A percentile compares a stretch with the other conserved stretches of the same genome.
These are phyloP conservation scores for Drosophila nigritarsus DNA, from an alignment of 2,888 invertebrate genomes.

Conservation along the genomic window DNA sequence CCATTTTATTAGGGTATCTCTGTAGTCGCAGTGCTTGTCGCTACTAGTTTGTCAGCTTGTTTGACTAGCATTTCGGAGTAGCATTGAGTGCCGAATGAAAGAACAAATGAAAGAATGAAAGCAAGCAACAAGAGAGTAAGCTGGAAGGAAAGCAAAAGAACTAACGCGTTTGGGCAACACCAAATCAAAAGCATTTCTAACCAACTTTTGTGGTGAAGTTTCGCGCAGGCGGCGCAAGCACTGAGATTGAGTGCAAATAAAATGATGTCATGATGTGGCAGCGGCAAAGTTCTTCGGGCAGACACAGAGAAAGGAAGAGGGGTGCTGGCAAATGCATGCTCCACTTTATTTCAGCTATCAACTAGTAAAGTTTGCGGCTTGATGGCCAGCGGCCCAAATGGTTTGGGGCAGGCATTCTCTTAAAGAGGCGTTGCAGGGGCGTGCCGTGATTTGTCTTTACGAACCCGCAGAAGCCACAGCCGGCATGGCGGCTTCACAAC, in stretches of 20 bases:
- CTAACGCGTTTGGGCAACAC: constrained; percentile 52
- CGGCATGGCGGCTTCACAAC: constrained; percentile 57
- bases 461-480: constrained; percentile 58
- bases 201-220: constrained; percentile 64
- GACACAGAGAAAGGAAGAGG: not conserved
- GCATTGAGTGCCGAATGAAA: constrained; percentile 38
- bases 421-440: constrained; percentile 7
- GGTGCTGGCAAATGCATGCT: constrained; percentile 58
- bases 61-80: constrained; percentile 26
- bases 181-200: constrained; percentile 75
- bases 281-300: constrained; percentile 24
- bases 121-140: not conserved
- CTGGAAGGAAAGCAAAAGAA: constrained; percentile 19
- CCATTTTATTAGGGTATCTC: constrained; percentile 20
- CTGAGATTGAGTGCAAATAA: constrained; percentile 81
- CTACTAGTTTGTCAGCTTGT: not conserved
- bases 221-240: constrained; percentile 49
- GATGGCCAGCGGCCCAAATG: constrained; percentile 48
- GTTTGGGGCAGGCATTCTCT: constrained; percentile 25
- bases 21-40: not conserved
- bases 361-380: constrained; percentile 78
- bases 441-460: constrained; percentile 60
- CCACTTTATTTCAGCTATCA: constrained; percentile 79
- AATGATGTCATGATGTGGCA: constrained; percentile 78
- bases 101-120: constrained; percentile 14